Conservation (phyloP, 2,888 invertebrate species). For the Acanthosoma haemorrhoidale region DNA sequence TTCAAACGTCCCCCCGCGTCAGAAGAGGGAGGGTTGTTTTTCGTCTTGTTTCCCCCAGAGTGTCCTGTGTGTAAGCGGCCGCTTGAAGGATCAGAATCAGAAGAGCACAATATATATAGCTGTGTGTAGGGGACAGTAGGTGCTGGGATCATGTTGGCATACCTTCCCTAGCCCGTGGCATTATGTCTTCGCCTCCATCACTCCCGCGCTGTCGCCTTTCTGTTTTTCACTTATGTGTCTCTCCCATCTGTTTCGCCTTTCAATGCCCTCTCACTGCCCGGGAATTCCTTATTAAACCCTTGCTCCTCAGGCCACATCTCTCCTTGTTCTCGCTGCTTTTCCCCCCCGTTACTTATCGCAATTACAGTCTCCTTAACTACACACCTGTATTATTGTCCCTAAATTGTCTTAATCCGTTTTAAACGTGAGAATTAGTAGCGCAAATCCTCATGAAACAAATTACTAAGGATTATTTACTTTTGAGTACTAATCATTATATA, state of each 20-base stretch:
- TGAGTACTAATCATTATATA: no score
- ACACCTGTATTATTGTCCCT: no score
- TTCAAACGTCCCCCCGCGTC: not conserved
- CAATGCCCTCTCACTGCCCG: not conserved
- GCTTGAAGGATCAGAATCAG: not conserved
- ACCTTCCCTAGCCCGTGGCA: not conserved
- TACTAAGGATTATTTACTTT: no score
- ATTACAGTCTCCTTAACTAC: not conserved
- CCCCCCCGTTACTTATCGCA: not conserved
- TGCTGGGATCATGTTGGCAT: constrained; percentile 8
- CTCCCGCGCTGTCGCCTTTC: not conserved
- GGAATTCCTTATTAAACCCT: not conserved
- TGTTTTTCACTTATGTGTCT: constrained; percentile 4
- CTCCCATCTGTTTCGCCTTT: not conserved
- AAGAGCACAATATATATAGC: constrained; percentile 10
- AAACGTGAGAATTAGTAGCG: no score
- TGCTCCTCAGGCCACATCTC: no score
- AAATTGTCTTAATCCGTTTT: no score
- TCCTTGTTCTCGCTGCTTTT: not conserved
- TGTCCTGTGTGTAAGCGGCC: no score
- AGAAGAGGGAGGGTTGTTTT: not conserved
- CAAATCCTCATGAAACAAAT: no score
- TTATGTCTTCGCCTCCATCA: not conserved
- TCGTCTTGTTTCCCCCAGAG: not conserved
- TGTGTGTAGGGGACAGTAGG: not conserved